These are phyloP conservation scores for Eugnorisma glareosa DNA, from an alignment of 2,888 invertebrate species.

Conservation along the genomic window DNA sequence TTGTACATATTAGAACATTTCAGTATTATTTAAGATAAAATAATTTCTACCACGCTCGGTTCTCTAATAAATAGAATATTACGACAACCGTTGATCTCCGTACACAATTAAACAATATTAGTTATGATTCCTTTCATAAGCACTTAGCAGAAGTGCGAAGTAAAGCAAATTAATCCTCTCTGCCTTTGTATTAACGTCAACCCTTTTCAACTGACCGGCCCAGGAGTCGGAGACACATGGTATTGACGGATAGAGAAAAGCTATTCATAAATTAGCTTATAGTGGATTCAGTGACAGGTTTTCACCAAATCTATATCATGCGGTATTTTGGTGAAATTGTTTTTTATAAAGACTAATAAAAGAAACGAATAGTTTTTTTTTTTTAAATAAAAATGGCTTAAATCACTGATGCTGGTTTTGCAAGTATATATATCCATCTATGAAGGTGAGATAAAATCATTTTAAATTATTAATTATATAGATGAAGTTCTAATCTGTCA, in stretches of 20 bases:
- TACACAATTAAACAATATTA: slow-evolving; percentile 38
- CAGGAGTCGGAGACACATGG: slow-evolving; percentile 43
- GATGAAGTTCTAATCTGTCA: background rate
- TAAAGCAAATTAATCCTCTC: slow-evolving; percentile 61
- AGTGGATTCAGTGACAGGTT: background rate
- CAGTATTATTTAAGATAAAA: background rate
- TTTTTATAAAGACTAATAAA: background rate
- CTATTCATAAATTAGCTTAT: slow-evolving; percentile 40
- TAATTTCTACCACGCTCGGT: background rate
- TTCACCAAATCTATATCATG: background rate
- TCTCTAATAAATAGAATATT: background rate
- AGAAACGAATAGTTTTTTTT: too few species aligned
- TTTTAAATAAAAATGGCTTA: too few species aligned
- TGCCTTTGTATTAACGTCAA: slow-evolving; percentile 61
- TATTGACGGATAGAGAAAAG: slow-evolving; percentile 60
- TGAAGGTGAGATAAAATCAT: background rate
- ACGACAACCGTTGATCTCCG: background rate
- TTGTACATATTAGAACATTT: background rate
- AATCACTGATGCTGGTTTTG: background rate
- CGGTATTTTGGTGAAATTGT: background rate
- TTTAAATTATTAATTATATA: background rate
- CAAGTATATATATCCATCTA: background rate
- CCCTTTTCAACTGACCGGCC: slow-evolving; percentile 58
- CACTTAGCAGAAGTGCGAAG: slow-evolving; percentile 35
- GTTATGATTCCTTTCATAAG: slow-evolving; percentile 42